phyloP scores from a whole-genome alignment of 1,140 invertebrate species.

The Pentalonia nigronervosa region DNA sequence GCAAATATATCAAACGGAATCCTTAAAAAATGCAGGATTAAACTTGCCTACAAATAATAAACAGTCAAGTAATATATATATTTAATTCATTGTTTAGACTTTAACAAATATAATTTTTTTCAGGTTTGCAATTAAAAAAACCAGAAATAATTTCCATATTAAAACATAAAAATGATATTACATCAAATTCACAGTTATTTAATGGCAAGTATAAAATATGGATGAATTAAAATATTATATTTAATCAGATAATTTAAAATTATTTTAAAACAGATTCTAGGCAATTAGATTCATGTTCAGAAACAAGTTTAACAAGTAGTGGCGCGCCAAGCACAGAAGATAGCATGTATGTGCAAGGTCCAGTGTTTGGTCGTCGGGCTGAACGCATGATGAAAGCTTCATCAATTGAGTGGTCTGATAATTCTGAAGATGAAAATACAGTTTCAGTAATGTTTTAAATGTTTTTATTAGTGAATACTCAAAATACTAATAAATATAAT shows the following conservation, averaged over 20 bases:
- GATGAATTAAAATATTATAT: background rate
- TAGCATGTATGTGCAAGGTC: slow-evolving; percentile 33
- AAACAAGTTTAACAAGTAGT: slow-evolving; percentile 56
- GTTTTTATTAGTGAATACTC: background rate
- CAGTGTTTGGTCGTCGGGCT: slow-evolving; percentile 43
- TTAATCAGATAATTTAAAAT: background rate
- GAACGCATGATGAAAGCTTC: slow-evolving; percentile 56
- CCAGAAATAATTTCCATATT: slow-evolving; percentile 55
- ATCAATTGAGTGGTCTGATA: slow-evolving; percentile 49
- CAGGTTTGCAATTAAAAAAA: slow-evolving; percentile 37
- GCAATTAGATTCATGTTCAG: slow-evolving; percentile 36
- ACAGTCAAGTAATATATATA: background rate
- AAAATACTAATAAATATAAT: background rate
- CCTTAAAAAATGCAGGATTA: slow-evolving; percentile 13
- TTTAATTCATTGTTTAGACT: background rate
- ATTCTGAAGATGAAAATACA: slow-evolving; percentile 47
- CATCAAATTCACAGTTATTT: slow-evolving; percentile 1
- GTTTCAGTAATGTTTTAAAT: slow-evolving; percentile 41
- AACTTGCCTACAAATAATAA: slow-evolving; percentile 31
- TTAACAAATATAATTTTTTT: background rate
- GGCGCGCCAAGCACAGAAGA: slow-evolving; percentile 49
- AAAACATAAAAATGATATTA: slow-evolving; percentile 50
- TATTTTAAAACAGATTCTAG: slow-evolving; percentile 31
- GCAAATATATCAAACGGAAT: slow-evolving; percentile 33
- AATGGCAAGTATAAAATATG: background rate